Percentiles rank a stretch among this genome's conserved stretches.
Evolutionary conservation across 2,797 vertebrate species (phyloP).

Genomic region (Aulostomus chinensis): DNA sequence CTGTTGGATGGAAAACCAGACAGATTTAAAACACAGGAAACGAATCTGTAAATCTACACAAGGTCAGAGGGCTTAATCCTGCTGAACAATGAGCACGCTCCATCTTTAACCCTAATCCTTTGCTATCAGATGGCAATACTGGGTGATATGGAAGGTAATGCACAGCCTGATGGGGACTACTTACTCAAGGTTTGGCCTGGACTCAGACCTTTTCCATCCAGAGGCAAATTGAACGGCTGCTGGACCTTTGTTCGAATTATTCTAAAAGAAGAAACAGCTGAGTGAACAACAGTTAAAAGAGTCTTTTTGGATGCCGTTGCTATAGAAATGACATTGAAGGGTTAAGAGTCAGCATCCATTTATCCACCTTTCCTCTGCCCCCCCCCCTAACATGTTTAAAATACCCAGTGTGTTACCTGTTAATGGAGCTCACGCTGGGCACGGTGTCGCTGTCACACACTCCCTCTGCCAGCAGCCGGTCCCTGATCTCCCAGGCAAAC

Average conservation of each 20-base stretch:
- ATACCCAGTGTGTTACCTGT: constrained; percentile 77
- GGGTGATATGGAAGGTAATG: neutral
- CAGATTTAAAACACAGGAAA: constrained; percentile 25
- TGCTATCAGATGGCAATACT: constrained; percentile 5
- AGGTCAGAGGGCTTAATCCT: constrained; percentile 35
- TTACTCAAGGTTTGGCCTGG: constrained; percentile 89
- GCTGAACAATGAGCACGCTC: constrained; percentile 14
- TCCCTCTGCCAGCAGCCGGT: constrained; percentile 87
- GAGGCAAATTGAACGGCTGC: constrained; percentile 90
- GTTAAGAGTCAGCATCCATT: no score
- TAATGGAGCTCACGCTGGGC: constrained; percentile 93
- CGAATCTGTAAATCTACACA: constrained; percentile 4
- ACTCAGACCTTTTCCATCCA: constrained; percentile 89
- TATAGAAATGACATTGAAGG: no score
- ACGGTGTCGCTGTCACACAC: constrained; percentile 91
- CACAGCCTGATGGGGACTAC: constrained; percentile 44
- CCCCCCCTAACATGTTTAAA: neutral
- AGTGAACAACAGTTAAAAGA: neutral
- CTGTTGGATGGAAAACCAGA: constrained; percentile 62
- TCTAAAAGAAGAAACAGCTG: constrained; percentile 60
- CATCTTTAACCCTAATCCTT: constrained; percentile 50
- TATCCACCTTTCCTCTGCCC: neutral
- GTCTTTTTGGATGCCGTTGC: no score
- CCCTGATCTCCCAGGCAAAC: constrained; percentile 94
- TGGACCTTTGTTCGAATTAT: constrained; percentile 95